Evolutionary conservation across 2,113 vertebrate species (phyloP).

Genomic region (Saguinus midas): DNA sequence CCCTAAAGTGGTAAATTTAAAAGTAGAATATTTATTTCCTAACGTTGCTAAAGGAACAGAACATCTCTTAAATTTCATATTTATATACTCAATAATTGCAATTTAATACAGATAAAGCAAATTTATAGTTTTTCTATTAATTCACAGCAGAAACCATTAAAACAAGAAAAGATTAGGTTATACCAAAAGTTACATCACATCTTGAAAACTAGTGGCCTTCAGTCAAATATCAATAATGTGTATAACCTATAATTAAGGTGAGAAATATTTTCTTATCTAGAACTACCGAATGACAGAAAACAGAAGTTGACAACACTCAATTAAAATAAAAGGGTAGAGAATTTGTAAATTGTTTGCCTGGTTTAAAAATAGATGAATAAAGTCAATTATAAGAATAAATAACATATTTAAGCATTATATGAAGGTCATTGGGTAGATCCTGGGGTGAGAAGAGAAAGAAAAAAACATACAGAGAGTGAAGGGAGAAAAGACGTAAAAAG

Average conservation of each 20-base stretch:
- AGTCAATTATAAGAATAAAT: background rate
- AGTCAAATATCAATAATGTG: background rate
- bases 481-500: background rate
- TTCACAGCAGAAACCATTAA: background rate
- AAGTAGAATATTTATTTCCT: constrained; percentile 10
- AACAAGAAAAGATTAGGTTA: background rate
- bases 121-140: background rate
- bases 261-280: background rate
- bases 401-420: background rate
- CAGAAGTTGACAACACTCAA: background rate
- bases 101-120: background rate
- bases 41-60: constrained; percentile 25
- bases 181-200: background rate
- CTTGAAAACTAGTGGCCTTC: background rate
- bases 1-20: constrained; percentile 5
- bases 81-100: background rate
- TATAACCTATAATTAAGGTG: background rate
- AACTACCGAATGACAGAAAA: background rate
- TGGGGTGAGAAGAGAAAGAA: background rate
- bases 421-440: background rate
- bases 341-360: background rate
- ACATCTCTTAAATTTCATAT: background rate
- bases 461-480: background rate
- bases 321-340: background rate
- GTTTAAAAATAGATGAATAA: background rate